Percentiles rank a stretch among this genome's conserved stretches.
Evolutionary conservation across 2,113 vertebrate genomes (phyloP).

Genomic region (Neodontobutis hainanensis): DNA sequence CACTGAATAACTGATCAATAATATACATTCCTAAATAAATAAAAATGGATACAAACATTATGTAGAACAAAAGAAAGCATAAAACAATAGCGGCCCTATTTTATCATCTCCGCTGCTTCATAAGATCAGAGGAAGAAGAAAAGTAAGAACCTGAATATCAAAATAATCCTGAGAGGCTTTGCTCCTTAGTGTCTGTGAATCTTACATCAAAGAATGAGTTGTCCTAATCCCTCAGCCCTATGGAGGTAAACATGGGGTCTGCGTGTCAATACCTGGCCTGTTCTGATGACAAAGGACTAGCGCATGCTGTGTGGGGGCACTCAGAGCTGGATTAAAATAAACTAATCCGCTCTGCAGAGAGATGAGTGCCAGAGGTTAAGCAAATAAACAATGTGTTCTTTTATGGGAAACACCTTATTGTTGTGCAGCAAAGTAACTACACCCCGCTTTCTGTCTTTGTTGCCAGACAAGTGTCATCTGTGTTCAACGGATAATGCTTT

Average conservation of each 20-base stretch:
- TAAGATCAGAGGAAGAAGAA: constrained; percentile 26
- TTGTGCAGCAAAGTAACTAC: constrained; percentile 13
- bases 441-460: not conserved
- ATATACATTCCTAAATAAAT: not conserved
- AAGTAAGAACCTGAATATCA: constrained; percentile 44
- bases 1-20: not conserved
- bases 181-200: constrained; percentile 55
- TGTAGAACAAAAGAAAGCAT: constrained; percentile 11
- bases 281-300: constrained; percentile 29
- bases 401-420: constrained; percentile 32
- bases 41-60: constrained; percentile 3
- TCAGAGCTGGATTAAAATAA: constrained; percentile 71
- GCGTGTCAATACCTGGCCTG: constrained; percentile 56
- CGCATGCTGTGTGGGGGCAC: constrained; percentile 40
- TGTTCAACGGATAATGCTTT: not conserved
- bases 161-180: constrained; percentile 51
- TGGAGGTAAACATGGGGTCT: constrained; percentile 56
- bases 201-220: constrained; percentile 69
- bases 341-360: constrained; percentile 67
- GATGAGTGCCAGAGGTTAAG: constrained; percentile 50
- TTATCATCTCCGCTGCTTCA: not conserved
- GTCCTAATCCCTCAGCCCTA: constrained; percentile 62
- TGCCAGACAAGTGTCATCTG: not conserved
- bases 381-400: constrained; percentile 56
- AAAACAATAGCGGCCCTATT: not conserved